Conservation (phyloP, 2,113 vertebrate genomes). For the Elachura formosa region DNA sequence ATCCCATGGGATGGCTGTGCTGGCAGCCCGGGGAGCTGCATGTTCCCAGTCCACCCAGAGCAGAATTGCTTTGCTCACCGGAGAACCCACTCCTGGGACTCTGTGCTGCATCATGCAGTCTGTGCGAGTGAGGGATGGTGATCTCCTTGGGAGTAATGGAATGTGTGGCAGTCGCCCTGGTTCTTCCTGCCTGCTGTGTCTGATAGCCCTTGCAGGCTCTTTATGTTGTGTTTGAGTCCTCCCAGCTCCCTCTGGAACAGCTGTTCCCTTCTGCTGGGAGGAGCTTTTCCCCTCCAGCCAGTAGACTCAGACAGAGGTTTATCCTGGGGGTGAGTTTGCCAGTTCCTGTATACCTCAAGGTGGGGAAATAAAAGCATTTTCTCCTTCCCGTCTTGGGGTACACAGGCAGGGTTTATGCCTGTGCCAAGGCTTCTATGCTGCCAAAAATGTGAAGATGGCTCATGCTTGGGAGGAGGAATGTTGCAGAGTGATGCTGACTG, state of each 20-base stretch:
- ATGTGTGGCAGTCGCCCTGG: not conserved
- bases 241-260: not conserved
- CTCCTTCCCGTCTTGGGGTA: not conserved
- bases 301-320: not conserved
- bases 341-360: not conserved
- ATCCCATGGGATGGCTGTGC: not conserved
- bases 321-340: not conserved
- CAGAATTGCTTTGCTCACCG: not conserved
- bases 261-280: not conserved
- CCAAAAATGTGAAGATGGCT: accelerated
- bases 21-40: not conserved
- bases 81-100: not conserved
- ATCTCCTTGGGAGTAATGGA: not conserved
- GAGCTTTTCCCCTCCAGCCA: not conserved
- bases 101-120: not conserved
- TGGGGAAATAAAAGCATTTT: not conserved
- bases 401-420: not conserved
- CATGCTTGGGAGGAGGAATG: accelerated
- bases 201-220: not conserved
- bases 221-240: not conserved
- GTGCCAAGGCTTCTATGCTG: not conserved
- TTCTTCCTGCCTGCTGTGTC: not conserved
- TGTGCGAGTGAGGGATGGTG: not conserved
- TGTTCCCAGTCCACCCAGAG: not conserved
- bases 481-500: not conserved